Evolutionary conservation across 1,140 invertebrate genomes (phyloP).

Genomic region (Brachionus koreanus): DNA sequence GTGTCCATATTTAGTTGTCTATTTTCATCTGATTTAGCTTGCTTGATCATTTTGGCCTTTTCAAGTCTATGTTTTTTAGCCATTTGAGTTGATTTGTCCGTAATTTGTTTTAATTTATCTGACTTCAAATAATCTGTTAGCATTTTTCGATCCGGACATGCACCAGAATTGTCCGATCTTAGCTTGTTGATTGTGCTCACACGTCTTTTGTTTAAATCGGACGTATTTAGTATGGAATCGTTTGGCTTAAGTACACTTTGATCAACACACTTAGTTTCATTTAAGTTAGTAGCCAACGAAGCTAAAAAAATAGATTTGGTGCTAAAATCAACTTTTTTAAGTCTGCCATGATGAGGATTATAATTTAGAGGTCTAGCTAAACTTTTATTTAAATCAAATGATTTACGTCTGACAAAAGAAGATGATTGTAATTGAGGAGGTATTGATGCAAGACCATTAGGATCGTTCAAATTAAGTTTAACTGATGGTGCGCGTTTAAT

Average conservation of each 20-base stretch:
- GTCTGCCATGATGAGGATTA: constrained; percentile 15
- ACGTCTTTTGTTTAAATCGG: not conserved
- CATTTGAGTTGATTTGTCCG: constrained; percentile 6
- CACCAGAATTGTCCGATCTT: not conserved
- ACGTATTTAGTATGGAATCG: not conserved
- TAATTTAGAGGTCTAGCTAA: not conserved
- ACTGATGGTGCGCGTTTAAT: not conserved
- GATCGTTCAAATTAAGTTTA: not conserved
- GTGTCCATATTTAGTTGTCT: not conserved
- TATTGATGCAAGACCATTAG: not conserved
- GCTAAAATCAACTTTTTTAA: constrained; percentile 13
- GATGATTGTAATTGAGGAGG: not conserved
- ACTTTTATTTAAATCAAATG: not conserved
- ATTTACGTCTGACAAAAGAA: constrained; percentile 6
- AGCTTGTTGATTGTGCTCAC: not conserved
- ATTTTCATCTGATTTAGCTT: not conserved
- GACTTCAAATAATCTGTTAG: not conserved
- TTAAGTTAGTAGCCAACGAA: not conserved
- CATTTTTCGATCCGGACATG: not conserved
- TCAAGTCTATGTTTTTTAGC: not conserved
- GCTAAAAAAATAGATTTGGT: not conserved
- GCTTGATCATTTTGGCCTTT: not conserved
- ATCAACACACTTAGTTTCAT: not conserved
- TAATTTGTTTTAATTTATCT: not conserved
- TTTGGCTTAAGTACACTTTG: not conserved